Base-by-base conservation (phyloP, 2,797 vertebrate genomes). In the Poeciliopsis paucimaculata region DNA sequence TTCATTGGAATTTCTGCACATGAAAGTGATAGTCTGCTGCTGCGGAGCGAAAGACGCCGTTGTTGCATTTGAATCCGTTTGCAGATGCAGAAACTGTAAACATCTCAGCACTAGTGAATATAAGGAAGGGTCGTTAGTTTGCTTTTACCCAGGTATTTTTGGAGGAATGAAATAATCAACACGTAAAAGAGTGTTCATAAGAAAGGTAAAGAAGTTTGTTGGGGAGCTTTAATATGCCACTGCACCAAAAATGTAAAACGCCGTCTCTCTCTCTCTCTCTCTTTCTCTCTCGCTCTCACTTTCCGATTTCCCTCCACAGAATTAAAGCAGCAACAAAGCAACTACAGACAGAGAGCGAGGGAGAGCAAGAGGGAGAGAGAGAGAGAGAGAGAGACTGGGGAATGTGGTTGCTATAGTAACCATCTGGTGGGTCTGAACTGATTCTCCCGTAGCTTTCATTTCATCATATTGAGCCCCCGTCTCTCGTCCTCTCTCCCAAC, bases 351-450 rank as follows among this genome's bases (percentile, higher is more conserved):
- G 86, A 78, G 90, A 89, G 82, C 81, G 51, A 49, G 72, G 79
- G 85, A 87, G 84, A 80, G 79, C 78, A 60, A 79, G 64, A 43
- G 71, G 79, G 84, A 86, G 87, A 85, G 85, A 89, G 84, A 87
- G 39, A 79, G 84, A 80, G 84, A 80, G 80, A 80, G 88, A 85
- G 85, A 90, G 86, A 88, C 87, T 81, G 83, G 91, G 91, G 90
- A 92, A 93, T 95, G 93, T 92, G 92, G 96, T 96, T 96, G 94
- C 95, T 92, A 96, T 96, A 94, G 96, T 92, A 96, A 96, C 96
- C 93, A 94, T 94, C 92, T 94, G 93, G 95, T 93, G 91, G 94
- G 95, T 94, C 93, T 94, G 91, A 93, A 94, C 92, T 85, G 92
- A 93, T 94, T 94, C 90, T 95, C 93, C 92, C 91, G 6, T 94